A percentile compares a stretch with the other conserved stretches of the same genome.
These are phyloP conservation scores for Porites lutea DNA, from an alignment of 64 coral and sea anemone genomes.

Conservation along the genomic window DNA sequence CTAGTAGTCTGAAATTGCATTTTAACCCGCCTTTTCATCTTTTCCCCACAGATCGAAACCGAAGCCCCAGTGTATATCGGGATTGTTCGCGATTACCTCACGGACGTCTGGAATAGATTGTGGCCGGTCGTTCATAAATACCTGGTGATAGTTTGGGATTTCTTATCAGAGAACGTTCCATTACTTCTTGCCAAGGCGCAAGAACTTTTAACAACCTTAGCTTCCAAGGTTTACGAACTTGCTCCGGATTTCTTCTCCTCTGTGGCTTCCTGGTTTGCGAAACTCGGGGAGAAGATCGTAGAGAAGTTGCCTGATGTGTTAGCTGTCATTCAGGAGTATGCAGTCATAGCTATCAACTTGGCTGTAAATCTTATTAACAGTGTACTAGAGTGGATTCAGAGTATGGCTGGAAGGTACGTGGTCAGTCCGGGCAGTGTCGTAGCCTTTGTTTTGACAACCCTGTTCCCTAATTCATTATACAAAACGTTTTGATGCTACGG, in stretches of 20 bases:
- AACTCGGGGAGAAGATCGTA: conserved; percentile 69
- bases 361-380: conserved; percentile 74
- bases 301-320: conserved; percentile 88
- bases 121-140: conserved; percentile 82
- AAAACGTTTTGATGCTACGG: too few species aligned
- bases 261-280: conserved; percentile 65
- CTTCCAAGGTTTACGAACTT: conserved; percentile 80
- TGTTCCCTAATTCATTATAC: too few species aligned
- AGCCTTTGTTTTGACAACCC: too few species aligned
- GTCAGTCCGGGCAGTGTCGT: not conserved
- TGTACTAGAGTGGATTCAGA: conserved; percentile 72
- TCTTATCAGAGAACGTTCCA: conserved; percentile 83
- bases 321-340: conserved; percentile 93
- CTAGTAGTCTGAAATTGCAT: too few species aligned
- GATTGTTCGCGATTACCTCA: conserved; percentile 65
- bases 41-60: conserved; percentile 75
- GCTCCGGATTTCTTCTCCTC: conserved; percentile 91
- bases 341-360: conserved; percentile 83
- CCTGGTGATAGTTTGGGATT: conserved; percentile 71
- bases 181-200: conserved; percentile 62
- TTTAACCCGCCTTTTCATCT: not conserved
- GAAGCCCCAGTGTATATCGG: conserved; percentile 75
- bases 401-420: conserved; percentile 59
- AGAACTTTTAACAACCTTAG: conserved; percentile 57
- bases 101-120: conserved; percentile 68